Percentiles rank a stretch among this genome's conserved stretches.
These are phyloP conservation scores for Dipodomys stephensi DNA, from an alignment of 2,113 vertebrate species.

Conservation along the genomic window DNA sequence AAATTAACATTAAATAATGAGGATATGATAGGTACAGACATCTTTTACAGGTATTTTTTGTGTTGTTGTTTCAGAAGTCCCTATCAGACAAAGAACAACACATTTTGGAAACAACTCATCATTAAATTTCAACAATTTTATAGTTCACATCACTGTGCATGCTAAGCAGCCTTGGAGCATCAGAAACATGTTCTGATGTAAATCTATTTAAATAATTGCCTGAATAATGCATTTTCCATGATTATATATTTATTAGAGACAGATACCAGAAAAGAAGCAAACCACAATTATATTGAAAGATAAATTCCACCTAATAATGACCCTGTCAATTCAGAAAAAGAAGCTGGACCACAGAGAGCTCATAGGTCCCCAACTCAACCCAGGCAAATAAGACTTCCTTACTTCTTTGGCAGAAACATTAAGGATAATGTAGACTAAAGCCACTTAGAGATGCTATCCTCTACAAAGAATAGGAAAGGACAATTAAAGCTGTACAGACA, in stretches of 20 bases:
- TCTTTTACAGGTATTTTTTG: not conserved
- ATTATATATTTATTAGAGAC: constrained; percentile 24
- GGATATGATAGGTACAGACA: not conserved
- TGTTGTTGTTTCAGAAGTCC: constrained; percentile 1
- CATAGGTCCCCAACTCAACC: not conserved
- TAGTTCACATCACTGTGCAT: constrained; percentile 45
- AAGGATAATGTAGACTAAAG: constrained; percentile 48
- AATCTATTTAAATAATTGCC: constrained; percentile 38
- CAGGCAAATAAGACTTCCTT: not conserved
- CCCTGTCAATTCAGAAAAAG: not conserved
- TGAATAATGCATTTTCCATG: not conserved
- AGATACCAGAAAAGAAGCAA: not conserved
- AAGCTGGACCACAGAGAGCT: not conserved
- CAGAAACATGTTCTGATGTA: constrained; percentile 31
- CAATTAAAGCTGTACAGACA: constrained; percentile 68
- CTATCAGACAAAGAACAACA: not conserved
- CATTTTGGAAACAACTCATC: constrained; percentile 54
- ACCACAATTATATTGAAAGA: constrained; percentile 15
- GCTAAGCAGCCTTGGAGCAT: constrained; percentile 19
- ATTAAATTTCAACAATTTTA: constrained; percentile 50
- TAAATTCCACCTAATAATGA: not conserved
- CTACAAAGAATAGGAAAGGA: constrained; percentile 75
- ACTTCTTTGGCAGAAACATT: constrained; percentile 42
- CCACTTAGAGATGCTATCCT: constrained; percentile 41
- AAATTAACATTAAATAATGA: not conserved